These are phyloP conservation scores for Reticulitermes speratus DNA, from an alignment of 1,140 invertebrate species.

Conservation along the genomic window DNA sequence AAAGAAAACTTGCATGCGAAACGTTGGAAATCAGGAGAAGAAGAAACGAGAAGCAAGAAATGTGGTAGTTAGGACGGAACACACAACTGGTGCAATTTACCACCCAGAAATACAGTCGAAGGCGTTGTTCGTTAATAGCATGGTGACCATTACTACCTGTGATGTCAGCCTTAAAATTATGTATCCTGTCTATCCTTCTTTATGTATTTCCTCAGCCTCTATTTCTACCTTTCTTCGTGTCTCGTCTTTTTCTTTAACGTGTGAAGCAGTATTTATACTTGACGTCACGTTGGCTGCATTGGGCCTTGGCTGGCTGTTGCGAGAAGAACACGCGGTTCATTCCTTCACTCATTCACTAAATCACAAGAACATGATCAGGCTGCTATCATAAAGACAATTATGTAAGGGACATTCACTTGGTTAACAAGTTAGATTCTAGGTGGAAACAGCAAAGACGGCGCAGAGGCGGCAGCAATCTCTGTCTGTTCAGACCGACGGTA, in stretches of 20 bases:
- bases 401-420: no score
- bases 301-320: no score
- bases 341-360: no score
- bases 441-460: no score
- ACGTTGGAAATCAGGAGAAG: not conserved
- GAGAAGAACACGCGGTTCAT: no score
- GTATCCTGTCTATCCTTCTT: not conserved
- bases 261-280: not conserved
- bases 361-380: no score
- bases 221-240: not conserved
- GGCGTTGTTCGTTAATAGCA: not conserved
- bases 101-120: not conserved
- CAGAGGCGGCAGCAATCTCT: no score
- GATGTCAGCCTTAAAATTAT: not conserved
- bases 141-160: not conserved
- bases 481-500: no score
- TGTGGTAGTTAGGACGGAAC: not conserved
- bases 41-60: not conserved
- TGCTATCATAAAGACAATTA: no score
- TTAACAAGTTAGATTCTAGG: no score
- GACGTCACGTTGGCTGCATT: not conserved
- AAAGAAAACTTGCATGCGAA: not conserved
- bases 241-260: not conserved
- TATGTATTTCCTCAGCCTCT: not conserved
- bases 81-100: not conserved